Conservation (phyloP, 2,113 vertebrate genomes). For the Silurus meridionalis region DNA sequence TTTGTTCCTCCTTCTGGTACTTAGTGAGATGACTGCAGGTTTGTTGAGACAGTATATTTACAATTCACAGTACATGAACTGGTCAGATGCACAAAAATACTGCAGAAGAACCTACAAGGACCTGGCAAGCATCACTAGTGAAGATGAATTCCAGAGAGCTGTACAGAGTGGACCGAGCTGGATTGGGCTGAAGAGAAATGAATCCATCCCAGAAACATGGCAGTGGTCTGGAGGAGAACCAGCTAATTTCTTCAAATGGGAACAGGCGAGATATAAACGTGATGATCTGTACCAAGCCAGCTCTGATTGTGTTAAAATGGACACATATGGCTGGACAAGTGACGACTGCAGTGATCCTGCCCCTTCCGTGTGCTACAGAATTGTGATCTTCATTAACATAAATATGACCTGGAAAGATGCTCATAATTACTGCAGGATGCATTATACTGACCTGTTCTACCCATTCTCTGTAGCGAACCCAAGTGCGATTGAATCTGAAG, state of each 20-base stretch:
- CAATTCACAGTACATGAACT: neutral
- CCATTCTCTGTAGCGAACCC: neutral
- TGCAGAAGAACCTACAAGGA: neutral
- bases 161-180: neutral
- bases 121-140: neutral
- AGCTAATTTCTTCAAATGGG: neutral
- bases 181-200: conserved; percentile 30
- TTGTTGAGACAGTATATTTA: neutral
- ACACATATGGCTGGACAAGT: neutral
- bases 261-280: neutral
- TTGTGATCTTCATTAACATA: conserved; percentile 11
- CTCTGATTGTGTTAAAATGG: conserved; percentile 1
- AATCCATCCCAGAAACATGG: neutral
- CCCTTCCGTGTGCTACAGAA: neutral
- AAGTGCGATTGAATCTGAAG: neutral
- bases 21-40: neutral
- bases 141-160: neutral
- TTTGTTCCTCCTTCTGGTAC: neutral
- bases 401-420: conserved; percentile 46
- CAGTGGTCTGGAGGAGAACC: conserved; percentile 31
- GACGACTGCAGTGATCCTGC: accelerated
- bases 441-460: conserved; percentile 18
- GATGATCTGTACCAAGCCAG: neutral
- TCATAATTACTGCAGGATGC: conserved; percentile 10
- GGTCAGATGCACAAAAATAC: neutral